Evolutionary conservation across 2,113 vertebrate genomes (phyloP).

Genomic region (Chaetura pelagica): DNA sequence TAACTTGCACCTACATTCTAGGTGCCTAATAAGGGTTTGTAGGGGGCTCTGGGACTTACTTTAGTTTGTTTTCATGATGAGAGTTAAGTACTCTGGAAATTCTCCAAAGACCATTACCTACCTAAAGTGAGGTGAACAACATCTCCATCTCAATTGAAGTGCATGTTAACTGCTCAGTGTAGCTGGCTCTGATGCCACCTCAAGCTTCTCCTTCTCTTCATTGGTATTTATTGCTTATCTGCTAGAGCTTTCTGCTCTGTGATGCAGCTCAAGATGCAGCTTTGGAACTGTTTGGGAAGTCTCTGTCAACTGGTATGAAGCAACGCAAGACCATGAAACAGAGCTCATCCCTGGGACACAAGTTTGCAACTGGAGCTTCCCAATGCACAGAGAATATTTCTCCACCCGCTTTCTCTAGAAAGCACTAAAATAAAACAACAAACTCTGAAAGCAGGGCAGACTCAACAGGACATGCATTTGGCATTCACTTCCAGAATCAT

Average conservation of each 20-base stretch:
- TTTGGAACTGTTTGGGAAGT: not conserved
- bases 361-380: not conserved
- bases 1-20: not conserved
- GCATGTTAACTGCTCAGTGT: not conserved
- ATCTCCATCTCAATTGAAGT: not conserved
- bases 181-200: not conserved
- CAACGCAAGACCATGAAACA: not conserved
- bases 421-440: not conserved
- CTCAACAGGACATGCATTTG: not conserved
- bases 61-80: not conserved
- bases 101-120: not conserved
- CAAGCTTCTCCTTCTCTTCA: not conserved
- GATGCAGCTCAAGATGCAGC: not conserved
- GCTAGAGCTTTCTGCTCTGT: not conserved
- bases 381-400: not conserved
- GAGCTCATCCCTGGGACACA: not conserved
- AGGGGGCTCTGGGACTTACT: not conserved
- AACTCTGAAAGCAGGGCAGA: not conserved
- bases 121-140: not conserved
- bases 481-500: not conserved
- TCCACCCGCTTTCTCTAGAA: not conserved
- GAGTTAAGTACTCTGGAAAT: not conserved
- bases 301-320: not conserved
- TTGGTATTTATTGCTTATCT: rapidly evolving
- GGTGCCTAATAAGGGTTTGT: not conserved